Evolutionary conservation across 1,140 invertebrate genomes (phyloP).

Genomic region (Globodera ellingtonae): DNA sequence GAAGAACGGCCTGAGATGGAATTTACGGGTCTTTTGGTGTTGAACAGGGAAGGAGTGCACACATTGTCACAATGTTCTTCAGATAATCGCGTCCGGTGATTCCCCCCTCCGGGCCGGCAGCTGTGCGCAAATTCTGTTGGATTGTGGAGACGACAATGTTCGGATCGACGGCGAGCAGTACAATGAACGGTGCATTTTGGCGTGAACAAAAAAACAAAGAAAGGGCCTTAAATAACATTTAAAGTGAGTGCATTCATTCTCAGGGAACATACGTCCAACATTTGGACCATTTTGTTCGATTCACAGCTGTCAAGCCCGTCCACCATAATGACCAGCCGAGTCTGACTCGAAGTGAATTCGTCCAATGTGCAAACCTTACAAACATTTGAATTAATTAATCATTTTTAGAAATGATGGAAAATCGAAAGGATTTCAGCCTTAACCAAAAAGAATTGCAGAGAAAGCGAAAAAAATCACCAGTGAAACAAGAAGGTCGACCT

Average conservation of each 20-base stretch:
- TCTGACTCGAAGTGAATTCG: constrained; percentile 61
- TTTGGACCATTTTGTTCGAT: constrained; percentile 85
- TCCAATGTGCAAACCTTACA: constrained; percentile 45
- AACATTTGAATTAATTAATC: background rate
- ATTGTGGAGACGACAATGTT: constrained; percentile 64
- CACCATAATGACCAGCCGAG: constrained; percentile 79
- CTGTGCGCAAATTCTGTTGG: constrained; percentile 58
- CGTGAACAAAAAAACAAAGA: constrained; percentile 78
- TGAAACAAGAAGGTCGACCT: constrained; percentile 82
- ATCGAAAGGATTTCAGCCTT: too few relatives aligned
- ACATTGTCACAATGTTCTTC: constrained; percentile 89
- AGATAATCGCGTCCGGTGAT: constrained; percentile 91
- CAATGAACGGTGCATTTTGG: constrained; percentile 63
- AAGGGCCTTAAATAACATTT: constrained; percentile 81
- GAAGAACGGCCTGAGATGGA: constrained; percentile 78
- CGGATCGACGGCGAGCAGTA: constrained; percentile 62
- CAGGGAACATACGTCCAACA: constrained; percentile 75
- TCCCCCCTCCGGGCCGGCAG: constrained; percentile 57
- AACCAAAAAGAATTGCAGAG: too few relatives aligned
- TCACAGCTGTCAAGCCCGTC: constrained; percentile 97
- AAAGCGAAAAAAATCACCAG: constrained; percentile 71
- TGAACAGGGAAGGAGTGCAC: background rate
- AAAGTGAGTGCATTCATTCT: background rate
- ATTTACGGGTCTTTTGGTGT: background rate
- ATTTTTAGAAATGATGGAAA: background rate